A percentile compares a stretch with the other conserved stretches of the same genome.
These are phyloP conservation scores for Poeciliopsis gracilis DNA, from an alignment of 2,797 vertebrate genomes.

Conservation along the genomic window DNA sequence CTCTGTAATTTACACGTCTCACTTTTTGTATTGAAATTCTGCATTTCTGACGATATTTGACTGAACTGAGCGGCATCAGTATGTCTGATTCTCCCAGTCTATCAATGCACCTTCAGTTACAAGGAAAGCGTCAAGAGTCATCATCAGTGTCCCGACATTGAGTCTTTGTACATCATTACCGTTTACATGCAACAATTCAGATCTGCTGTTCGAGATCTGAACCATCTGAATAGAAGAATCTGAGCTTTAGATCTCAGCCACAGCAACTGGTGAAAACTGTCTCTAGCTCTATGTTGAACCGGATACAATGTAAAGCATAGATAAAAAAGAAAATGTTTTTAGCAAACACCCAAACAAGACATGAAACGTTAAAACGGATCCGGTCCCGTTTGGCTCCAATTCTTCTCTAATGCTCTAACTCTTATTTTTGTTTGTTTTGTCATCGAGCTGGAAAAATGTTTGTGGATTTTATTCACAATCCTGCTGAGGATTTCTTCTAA, in stretches of 20 bases:
- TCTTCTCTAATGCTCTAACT: slow-evolving; percentile 18
- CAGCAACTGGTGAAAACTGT: slow-evolving; percentile 7
- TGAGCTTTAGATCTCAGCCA: slow-evolving; percentile 3
- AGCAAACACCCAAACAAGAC: slow-evolving; percentile 7
- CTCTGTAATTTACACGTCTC: not conserved
- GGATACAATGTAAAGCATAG: not conserved
- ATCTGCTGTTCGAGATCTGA: not conserved
- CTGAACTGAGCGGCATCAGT: not conserved
- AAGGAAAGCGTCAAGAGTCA: not conserved
- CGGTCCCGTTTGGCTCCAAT: slow-evolving; percentile 10
- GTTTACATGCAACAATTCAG: not conserved
- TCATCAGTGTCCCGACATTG: not conserved
- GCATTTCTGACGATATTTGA: not conserved
- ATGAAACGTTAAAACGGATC: slow-evolving; percentile 2
- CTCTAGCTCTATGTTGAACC: slow-evolving; percentile 10
- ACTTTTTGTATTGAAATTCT: not conserved
- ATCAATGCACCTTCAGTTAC: not conserved
- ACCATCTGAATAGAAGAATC: not conserved
- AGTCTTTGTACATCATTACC: not conserved
- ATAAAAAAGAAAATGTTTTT: slow-evolving; percentile 11
- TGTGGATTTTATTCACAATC: slow-evolving; percentile 24
- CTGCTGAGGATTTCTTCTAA: slow-evolving; percentile 16
- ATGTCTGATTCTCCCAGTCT: not conserved
- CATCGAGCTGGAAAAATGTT: slow-evolving; percentile 19
- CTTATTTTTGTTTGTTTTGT: slow-evolving; percentile 6